These are phyloP conservation scores for Leptobrachium leishanense DNA, from an alignment of 2,113 vertebrate genomes.

Conservation along the genomic window DNA sequence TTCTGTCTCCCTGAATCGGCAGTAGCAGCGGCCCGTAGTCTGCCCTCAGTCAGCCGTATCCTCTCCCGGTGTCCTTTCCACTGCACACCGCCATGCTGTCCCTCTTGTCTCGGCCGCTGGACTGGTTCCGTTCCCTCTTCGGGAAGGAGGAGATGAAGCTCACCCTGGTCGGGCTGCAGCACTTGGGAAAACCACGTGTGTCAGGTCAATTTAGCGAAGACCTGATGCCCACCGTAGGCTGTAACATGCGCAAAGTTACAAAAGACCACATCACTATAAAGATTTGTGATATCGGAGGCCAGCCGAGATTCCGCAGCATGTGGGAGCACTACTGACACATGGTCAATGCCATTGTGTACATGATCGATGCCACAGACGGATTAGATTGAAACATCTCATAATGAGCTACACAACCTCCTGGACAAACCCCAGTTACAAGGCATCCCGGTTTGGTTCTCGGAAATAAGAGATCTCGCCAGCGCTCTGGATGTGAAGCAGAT, in stretches of 20 bases:
- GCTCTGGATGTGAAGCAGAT: conserved; percentile 98
- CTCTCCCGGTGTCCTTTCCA: not conserved
- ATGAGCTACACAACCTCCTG: conserved; percentile 96
- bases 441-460: conserved; percentile 93
- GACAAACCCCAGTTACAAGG: conserved; percentile 98
- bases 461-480: conserved; percentile 88
- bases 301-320: conserved; percentile 99
- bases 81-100: conserved; percentile 65
- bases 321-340: conserved; percentile 98
- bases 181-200: conserved; percentile 75
- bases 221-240: too few species aligned
- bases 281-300: conserved; percentile 99
- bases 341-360: conserved; percentile 99
- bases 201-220: conserved; percentile 49
- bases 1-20: too few species aligned
- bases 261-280: conserved; percentile 48
- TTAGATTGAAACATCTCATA: conserved; percentile 96
- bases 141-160: conserved; percentile 73
- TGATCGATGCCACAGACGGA: conserved; percentile 96
- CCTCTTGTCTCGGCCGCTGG: conserved; percentile 67
- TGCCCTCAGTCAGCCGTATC: too few species aligned
- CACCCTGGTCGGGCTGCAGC: conserved; percentile 68
- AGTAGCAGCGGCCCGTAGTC: too few species aligned
- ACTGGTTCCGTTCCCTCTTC: conserved; percentile 69
- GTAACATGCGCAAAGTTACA: too few species aligned